Evolutionary conservation across 2,797 vertebrate species (phyloP).

Genomic region (Pantherophis vulpinus): DNA sequence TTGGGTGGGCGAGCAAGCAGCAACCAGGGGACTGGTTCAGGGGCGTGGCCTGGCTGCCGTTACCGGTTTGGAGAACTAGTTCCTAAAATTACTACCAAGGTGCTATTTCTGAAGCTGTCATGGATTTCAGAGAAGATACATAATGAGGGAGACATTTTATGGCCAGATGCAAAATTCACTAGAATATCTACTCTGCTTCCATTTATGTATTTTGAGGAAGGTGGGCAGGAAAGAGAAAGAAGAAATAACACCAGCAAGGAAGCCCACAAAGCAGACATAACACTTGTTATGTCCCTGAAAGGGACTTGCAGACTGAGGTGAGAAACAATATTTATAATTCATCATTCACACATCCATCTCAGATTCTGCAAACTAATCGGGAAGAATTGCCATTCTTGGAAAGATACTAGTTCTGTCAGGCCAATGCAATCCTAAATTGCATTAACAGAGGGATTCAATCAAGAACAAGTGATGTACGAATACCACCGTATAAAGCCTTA

Average conservation of each 20-base stretch:
- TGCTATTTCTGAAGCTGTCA: slow-evolving; percentile 31
- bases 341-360: background rate
- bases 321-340: background rate
- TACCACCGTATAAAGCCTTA: no score
- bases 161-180: background rate
- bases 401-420: slow-evolving; percentile 8
- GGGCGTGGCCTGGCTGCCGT: no score
- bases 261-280: background rate
- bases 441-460: no score
- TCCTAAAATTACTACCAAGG: background rate
- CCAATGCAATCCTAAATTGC: no score
- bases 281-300: no score
- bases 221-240: background rate
- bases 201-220: background rate
- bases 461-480: no score
- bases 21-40: no score
- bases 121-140: background rate
- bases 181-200: background rate
- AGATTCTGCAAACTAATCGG: slow-evolving; percentile 36
- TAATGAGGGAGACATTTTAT: slow-evolving; percentile 43
- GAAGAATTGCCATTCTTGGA: slow-evolving; percentile 60
- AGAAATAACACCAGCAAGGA: background rate
- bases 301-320: no score
- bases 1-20: no score
- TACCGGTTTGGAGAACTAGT: no score